Conservation (phyloP, 2,888 invertebrate genomes). For the Tenthredo livida region DNA sequence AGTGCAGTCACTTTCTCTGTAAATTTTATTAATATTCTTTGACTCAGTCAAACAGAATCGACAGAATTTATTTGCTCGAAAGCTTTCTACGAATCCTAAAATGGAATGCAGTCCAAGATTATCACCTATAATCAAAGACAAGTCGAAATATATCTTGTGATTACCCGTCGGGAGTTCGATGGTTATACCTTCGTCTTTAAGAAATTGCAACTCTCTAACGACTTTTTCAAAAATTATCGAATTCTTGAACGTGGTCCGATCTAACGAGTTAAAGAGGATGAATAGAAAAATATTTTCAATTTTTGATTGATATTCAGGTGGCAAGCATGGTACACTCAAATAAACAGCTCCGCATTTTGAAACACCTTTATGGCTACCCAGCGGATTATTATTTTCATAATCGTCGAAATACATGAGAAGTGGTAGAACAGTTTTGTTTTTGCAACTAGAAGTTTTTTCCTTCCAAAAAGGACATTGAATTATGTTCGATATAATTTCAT, state of each 20-base stretch:
- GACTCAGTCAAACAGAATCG: constrained; percentile 10
- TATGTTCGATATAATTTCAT: too few relatives aligned
- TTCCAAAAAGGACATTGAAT: too few relatives aligned
- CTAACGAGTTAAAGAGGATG: background rate
- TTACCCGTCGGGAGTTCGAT: background rate
- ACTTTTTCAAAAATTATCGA: constrained; percentile 5
- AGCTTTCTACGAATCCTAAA: constrained; percentile 11
- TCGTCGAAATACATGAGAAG: too few relatives aligned
- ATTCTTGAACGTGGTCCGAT: constrained; percentile 1
- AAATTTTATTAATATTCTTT: background rate
- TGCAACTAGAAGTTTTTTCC: too few relatives aligned
- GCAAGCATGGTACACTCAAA: too few relatives aligned
- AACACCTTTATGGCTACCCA: too few relatives aligned
- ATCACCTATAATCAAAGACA: constrained; percentile 31
- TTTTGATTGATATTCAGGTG: too few relatives aligned
- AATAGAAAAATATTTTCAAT: background rate
- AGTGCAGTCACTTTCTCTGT: background rate
- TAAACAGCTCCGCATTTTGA: too few relatives aligned
- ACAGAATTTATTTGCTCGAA: background rate
- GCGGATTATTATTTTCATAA: too few relatives aligned
- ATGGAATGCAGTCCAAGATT: background rate
- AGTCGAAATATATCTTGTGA: background rate
- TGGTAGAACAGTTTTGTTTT: too few relatives aligned
- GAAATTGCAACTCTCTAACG: background rate
- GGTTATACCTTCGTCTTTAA: background rate